These are phyloP conservation scores for Rhincodon typus DNA, from an alignment of 2,797 vertebrate genomes.

Conservation along the genomic window DNA sequence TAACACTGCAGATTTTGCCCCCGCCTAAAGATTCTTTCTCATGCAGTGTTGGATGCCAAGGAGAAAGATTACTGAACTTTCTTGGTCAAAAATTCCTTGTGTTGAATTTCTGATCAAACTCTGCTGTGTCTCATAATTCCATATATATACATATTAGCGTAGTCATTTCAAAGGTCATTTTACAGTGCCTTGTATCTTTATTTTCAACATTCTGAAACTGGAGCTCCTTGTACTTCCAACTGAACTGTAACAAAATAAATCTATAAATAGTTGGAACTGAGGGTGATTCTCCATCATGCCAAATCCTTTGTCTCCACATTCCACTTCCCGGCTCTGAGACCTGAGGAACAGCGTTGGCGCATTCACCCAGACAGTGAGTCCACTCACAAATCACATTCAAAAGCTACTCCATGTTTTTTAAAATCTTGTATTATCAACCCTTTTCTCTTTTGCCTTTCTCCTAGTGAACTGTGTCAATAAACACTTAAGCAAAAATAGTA, in stretches of 20 bases:
- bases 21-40: background rate
- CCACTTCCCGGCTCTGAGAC: background rate
- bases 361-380: background rate
- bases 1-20: background rate
- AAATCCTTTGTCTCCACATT: background rate
- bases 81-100: background rate
- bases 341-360: background rate
- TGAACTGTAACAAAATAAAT: background rate
- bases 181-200: background rate
- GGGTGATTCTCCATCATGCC: background rate
- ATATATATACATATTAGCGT: background rate
- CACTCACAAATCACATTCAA: background rate
- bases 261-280: slow-evolving; percentile 3
- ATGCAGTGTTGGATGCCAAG: background rate
- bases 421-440: background rate
- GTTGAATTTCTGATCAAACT: background rate
- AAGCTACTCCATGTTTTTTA: background rate
- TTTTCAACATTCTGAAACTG: background rate
- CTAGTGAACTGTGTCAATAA: background rate
- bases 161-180: background rate
- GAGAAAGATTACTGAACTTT: background rate
- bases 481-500: background rate
- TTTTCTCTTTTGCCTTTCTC: background rate
- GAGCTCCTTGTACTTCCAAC: background rate
- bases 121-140: background rate